These are phyloP conservation scores for Charaxes varanes DNA, from an alignment of 1,140 invertebrate species.

Conservation along the genomic window DNA sequence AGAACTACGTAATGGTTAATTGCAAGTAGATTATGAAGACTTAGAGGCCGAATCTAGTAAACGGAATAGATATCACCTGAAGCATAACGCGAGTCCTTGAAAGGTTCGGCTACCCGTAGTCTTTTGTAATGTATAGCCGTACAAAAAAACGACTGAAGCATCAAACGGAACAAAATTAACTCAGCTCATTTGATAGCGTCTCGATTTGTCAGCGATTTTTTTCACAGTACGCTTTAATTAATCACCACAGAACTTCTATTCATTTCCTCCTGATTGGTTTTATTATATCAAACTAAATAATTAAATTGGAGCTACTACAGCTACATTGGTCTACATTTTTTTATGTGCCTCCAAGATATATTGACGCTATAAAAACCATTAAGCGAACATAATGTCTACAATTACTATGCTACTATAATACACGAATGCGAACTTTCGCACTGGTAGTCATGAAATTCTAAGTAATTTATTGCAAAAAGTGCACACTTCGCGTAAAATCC, in stretches of 20 bases:
- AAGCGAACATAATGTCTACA: constrained; percentile 1
- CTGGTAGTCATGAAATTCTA: constrained; percentile 40
- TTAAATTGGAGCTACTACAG: constrained; percentile 2
- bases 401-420: constrained; percentile 7
- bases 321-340: constrained; percentile 2
- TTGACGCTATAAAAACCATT: background rate
- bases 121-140: constrained; percentile 41
- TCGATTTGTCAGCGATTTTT: constrained; percentile 54
- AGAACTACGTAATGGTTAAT: too few relatives aligned
- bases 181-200: constrained; percentile 36
- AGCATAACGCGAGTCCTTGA: constrained; percentile 59
- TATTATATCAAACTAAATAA: constrained; percentile 7
- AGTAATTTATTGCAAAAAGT: constrained; percentile 58
- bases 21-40: constrained; percentile 9
- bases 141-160: constrained; percentile 42
- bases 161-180: constrained; percentile 33
- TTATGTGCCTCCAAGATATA: background rate
- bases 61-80: constrained; percentile 41
- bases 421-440: constrained; percentile 44
- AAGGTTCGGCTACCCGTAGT: constrained; percentile 52
- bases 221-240: constrained; percentile 23
- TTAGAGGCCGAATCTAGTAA: constrained; percentile 24
- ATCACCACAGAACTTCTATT: constrained; percentile 26
- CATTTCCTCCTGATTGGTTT: constrained; percentile 25
- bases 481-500: constrained; percentile 48